Percentiles rank a stretch among this genome's conserved stretches.
phyloP scores from a whole-genome alignment of 2,113 vertebrate species.

The Heterochromis multidens region DNA sequence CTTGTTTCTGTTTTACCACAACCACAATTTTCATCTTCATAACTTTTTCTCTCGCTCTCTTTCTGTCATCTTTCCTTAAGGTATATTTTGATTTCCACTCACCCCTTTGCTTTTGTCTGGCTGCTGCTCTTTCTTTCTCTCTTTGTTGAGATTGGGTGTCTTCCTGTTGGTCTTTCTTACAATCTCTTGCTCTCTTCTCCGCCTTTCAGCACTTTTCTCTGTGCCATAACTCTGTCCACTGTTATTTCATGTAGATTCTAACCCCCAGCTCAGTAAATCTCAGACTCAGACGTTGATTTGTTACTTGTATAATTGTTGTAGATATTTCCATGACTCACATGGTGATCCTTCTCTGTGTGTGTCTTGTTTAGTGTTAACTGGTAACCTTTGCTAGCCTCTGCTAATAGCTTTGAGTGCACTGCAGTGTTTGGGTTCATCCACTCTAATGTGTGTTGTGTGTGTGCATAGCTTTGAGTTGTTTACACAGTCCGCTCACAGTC shows the following conservation, averaged over 20 bases:
- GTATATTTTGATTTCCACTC: conserved; percentile 42
- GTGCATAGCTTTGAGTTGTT: conserved; percentile 27
- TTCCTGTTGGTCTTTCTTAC: background rate
- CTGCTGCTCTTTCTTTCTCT: background rate
- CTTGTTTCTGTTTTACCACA: conserved; percentile 60
- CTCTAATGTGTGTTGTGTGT: background rate
- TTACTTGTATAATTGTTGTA: conserved; percentile 17
- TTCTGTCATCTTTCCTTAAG: conserved; percentile 39
- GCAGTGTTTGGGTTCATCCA: background rate
- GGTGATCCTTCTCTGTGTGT: background rate
- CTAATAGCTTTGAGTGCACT: conserved; percentile 11
- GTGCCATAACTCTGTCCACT: conserved; percentile 1
- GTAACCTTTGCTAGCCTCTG: conserved; percentile 19
- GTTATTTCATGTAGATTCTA: conserved; percentile 25
- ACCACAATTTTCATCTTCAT: conserved; percentile 52
- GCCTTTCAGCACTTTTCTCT: background rate
- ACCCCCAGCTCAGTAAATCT: conserved; percentile 30
- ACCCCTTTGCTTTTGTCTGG: background rate
- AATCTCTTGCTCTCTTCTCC: background rate
- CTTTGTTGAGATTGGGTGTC: background rate
- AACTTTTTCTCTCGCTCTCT: conserved; percentile 36
- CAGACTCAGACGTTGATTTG: conserved; percentile 42
- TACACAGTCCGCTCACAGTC: conserved; percentile 11
- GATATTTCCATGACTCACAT: conserved; percentile 46
- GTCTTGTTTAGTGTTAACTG: conserved; percentile 28